A percentile compares a stretch with the other conserved stretches of the same genome.
Evolutionary conservation across 2,797 vertebrate species (phyloP).

Genomic region (Argya squamiceps): DNA sequence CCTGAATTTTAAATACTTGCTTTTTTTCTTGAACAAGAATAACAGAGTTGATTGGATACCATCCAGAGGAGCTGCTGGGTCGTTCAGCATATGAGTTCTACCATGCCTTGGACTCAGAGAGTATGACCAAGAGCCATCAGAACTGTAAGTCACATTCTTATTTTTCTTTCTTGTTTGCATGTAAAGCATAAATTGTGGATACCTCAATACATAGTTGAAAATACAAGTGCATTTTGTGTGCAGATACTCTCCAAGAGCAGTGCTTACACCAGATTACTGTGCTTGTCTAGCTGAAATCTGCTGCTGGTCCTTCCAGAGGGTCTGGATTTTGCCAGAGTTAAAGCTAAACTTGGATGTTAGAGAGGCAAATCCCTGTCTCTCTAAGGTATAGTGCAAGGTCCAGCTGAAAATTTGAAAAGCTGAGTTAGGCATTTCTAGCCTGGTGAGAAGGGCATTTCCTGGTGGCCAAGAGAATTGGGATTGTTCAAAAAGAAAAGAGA

Average conservation of each 20-base stretch:
- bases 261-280: background rate
- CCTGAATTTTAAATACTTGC: background rate
- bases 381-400: background rate
- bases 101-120: constrained; percentile 92
- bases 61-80: constrained; percentile 92
- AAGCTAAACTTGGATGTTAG: background rate
- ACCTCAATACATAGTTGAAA: background rate
- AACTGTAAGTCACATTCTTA: constrained; percentile 83
- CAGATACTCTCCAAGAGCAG: background rate
- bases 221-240: background rate
- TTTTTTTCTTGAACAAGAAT: constrained; percentile 79
- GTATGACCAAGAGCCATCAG: constrained; percentile 94
- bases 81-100: constrained; percentile 94
- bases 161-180: background rate
- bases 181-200: background rate
- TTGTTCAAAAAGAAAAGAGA: background rate
- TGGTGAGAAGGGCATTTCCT: background rate
- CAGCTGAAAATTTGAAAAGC: background rate
- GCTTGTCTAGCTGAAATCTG: background rate
- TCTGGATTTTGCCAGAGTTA: background rate
- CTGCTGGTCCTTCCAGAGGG: background rate
- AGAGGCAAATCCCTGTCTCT: background rate
- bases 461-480: background rate
- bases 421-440: background rate
- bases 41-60: constrained; percentile 91